Percentiles rank a stretch among this genome's conserved stretches.
phyloP scores from a whole-genome alignment of 2,888 invertebrate genomes.

The Mythimna impura region DNA sequence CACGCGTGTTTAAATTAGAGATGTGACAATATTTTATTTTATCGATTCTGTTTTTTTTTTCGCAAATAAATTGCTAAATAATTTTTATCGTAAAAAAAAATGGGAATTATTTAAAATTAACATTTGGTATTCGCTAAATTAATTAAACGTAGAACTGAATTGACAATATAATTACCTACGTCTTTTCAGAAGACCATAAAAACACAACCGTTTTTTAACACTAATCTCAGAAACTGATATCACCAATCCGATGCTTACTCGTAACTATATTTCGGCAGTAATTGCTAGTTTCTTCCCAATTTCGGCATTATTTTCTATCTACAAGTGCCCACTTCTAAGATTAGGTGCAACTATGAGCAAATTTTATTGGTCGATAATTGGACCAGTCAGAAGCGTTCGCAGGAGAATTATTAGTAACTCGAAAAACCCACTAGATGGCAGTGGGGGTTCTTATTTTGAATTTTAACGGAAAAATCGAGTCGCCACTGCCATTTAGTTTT shows the following conservation, averaged over 20 bases:
- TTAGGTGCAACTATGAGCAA: conserved; percentile 87
- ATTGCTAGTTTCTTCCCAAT: conserved; percentile 78
- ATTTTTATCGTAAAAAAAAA: conserved; percentile 13
- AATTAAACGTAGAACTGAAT: conserved; percentile 57
- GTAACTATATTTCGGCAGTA: conserved; percentile 80
- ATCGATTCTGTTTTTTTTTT: conserved; percentile 32
- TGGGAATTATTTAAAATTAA: conserved; percentile 38
- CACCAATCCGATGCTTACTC: conserved; percentile 63
- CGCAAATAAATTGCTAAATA: conserved; percentile 23
- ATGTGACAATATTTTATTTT: conserved; percentile 28
- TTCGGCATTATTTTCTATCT: conserved; percentile 77
- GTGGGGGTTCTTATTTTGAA: conserved; percentile 41
- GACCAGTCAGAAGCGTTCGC: conserved; percentile 82
- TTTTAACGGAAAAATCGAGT: conserved; percentile 22
- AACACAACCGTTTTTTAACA: conserved; percentile 66
- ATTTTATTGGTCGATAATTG: conserved; percentile 80
- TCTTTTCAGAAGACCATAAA: conserved; percentile 61
- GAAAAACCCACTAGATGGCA: conserved; percentile 63
- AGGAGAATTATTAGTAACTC: conserved; percentile 66
- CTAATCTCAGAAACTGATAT: conserved; percentile 61
- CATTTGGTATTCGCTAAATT: conserved; percentile 45
- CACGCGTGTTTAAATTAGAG: conserved; percentile 30
- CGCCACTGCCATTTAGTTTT: conserved; percentile 53
- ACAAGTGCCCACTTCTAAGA: conserved; percentile 82
- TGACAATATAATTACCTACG: conserved; percentile 64